These are phyloP conservation scores for Trichopoda pennipes DNA, from an alignment of 2,888 invertebrate genomes.

Conservation along the genomic window DNA sequence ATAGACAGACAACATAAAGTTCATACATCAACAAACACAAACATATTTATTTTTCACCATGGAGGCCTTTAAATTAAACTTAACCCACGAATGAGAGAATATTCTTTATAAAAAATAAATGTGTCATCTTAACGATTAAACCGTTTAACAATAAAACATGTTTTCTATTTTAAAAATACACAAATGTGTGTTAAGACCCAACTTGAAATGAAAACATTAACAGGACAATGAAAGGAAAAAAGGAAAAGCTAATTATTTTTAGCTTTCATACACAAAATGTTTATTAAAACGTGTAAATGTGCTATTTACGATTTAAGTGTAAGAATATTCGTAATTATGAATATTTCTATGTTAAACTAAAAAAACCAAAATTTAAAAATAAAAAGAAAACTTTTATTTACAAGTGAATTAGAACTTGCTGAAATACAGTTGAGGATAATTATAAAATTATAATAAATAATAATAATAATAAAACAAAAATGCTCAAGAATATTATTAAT, in stretches of 20 bases:
- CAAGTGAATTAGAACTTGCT: background rate
- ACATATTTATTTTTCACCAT: background rate
- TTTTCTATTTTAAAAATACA: background rate
- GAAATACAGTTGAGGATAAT: background rate
- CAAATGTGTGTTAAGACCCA: too few relatives aligned
- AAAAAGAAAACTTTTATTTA: background rate
- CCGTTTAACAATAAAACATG: background rate
- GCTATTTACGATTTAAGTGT: too few relatives aligned
- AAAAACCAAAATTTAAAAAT: too few relatives aligned
- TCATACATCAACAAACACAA: background rate
- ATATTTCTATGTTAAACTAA: too few relatives aligned
- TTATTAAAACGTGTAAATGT: too few relatives aligned
- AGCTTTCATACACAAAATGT: too few relatives aligned
- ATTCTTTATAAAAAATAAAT: background rate
- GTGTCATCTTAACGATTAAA: slow-evolving; percentile 5
- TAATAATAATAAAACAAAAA: too few relatives aligned
- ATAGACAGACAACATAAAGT: background rate
- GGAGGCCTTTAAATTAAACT: slow-evolving; percentile 10
- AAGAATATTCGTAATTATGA: too few relatives aligned
- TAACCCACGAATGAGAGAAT: slow-evolving; percentile 7
- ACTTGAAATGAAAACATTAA: too few relatives aligned
- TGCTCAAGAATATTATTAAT: too few relatives aligned
- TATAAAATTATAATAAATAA: background rate
- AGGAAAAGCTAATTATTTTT: too few relatives aligned
- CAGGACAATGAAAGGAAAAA: too few relatives aligned